A percentile compares a stretch with the other conserved stretches of the same genome.
Conservation (phyloP, 2,888 invertebrate genomes). For the Eilema sororculum region DNA sequence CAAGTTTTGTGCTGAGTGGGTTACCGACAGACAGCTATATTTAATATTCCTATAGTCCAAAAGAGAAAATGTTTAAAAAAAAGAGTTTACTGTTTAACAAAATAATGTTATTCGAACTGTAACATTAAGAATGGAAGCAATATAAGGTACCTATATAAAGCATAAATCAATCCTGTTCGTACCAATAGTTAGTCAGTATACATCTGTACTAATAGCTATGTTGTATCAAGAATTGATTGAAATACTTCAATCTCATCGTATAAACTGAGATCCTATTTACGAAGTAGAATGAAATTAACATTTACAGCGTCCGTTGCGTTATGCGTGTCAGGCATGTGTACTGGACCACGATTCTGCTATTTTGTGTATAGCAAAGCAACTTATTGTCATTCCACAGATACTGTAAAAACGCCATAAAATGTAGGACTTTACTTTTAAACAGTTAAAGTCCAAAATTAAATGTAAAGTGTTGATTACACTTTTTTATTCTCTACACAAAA, state of each 20-base stretch:
- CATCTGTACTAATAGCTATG: slow-evolving; percentile 14
- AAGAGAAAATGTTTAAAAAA: slow-evolving; percentile 37
- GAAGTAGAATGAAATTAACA: slow-evolving; percentile 40
- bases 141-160: not conserved
- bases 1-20: slow-evolving; percentile 69
- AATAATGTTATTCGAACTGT: not conserved
- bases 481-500: no score
- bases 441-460: no score
- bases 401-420: no score
- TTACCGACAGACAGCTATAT: slow-evolving; percentile 47
- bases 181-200: slow-evolving; percentile 12
- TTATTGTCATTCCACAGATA: no score
- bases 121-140: slow-evolving; percentile 22
- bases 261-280: slow-evolving; percentile 34
- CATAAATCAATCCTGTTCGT: slow-evolving; percentile 18
- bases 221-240: slow-evolving; percentile 19
- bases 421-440: no score
- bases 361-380: no score
- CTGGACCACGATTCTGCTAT: no score
- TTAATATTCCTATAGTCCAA: slow-evolving; percentile 29
- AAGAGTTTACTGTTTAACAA: slow-evolving; percentile 20
- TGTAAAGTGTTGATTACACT: no score
- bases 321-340: no score
- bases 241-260: slow-evolving; percentile 28
- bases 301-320: no score